Conservation (phyloP, 1,140 invertebrate species). For the Periplaneta americana region DNA sequence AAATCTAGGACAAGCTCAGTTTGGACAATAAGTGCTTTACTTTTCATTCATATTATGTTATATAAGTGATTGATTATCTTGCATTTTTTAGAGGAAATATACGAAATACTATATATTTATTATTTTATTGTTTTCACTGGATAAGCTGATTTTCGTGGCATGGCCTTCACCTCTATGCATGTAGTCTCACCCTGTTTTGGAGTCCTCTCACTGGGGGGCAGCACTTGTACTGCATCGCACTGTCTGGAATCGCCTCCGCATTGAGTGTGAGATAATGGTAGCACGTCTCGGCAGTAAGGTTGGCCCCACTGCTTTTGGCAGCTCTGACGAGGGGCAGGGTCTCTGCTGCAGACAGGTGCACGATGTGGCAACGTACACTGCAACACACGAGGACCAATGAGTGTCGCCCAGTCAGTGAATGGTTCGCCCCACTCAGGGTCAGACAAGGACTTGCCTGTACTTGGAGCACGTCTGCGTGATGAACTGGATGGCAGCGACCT, state of each 20-base stretch:
- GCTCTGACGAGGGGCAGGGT: conserved; percentile 35
- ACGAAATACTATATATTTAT: too few relatives aligned
- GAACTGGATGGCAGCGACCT: conserved; percentile 54
- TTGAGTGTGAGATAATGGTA: conserved; percentile 63
- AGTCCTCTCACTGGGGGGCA: conserved; percentile 60
- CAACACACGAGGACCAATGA: conserved; percentile 11
- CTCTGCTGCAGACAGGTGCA: conserved; percentile 60
- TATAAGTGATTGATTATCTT: too few relatives aligned
- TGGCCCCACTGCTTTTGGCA: conserved; percentile 38
- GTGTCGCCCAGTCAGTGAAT: background rate
- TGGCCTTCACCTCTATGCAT: too few relatives aligned
- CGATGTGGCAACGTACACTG: conserved; percentile 60
- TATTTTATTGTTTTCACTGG: too few relatives aligned
- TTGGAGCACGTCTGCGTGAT: conserved; percentile 48
- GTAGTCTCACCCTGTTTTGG: conserved; percentile 48
- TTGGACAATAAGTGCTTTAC: too few relatives aligned
- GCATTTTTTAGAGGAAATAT: too few relatives aligned
- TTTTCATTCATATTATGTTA: too few relatives aligned
- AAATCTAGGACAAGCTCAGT: too few relatives aligned
- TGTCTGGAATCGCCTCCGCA: conserved; percentile 53
- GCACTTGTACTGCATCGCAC: conserved; percentile 62
- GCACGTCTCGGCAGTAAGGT: conserved; percentile 63
- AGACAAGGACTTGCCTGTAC: conserved; percentile 40
- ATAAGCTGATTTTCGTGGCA: too few relatives aligned
- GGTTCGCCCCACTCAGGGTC: background rate